Evolutionary conservation across 2,888 invertebrate genomes (phyloP).

Genomic region (Macrophya alboannulata): DNA sequence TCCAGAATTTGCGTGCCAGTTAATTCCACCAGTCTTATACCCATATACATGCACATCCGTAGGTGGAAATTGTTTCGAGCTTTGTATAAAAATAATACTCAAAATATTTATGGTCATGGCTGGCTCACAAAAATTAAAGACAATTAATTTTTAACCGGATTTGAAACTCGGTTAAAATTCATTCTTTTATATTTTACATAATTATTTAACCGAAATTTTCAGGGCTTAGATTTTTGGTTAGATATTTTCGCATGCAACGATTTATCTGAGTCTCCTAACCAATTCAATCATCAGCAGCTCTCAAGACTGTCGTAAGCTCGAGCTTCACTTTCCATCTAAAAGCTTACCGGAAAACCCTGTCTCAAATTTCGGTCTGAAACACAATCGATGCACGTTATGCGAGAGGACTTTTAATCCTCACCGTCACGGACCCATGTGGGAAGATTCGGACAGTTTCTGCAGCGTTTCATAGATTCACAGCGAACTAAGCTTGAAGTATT

Average conservation of each 20-base stretch:
- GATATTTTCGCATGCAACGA: not conserved
- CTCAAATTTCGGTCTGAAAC: not conserved
- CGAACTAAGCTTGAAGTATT: not conserved
- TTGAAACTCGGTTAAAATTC: not conserved
- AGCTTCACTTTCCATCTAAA: constrained; percentile 1
- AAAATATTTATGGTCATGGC: not conserved
- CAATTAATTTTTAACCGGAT: not conserved
- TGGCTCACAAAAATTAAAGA: not conserved
- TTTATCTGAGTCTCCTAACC: not conserved
- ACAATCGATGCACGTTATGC: constrained; percentile 4
- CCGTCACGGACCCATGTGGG: not conserved
- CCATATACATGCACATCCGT: not conserved
- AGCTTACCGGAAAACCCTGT: not conserved
- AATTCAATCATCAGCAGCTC: constrained; percentile 24
- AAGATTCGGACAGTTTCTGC: not conserved
- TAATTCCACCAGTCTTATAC: constrained; percentile 4
- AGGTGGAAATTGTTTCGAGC: not conserved
- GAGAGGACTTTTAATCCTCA: not conserved
- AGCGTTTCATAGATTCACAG: not conserved
- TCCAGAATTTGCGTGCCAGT: not conserved
- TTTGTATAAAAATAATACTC: not conserved
- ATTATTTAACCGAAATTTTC: not conserved
- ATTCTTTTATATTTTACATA: not conserved
- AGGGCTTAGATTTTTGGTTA: not conserved
- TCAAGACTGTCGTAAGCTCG: constrained; percentile 4